Percentiles rank a stretch among this genome's conserved stretches.
Evolutionary conservation across 1,140 invertebrate genomes (phyloP).

Genomic region (Hycleus phaleratus): DNA sequence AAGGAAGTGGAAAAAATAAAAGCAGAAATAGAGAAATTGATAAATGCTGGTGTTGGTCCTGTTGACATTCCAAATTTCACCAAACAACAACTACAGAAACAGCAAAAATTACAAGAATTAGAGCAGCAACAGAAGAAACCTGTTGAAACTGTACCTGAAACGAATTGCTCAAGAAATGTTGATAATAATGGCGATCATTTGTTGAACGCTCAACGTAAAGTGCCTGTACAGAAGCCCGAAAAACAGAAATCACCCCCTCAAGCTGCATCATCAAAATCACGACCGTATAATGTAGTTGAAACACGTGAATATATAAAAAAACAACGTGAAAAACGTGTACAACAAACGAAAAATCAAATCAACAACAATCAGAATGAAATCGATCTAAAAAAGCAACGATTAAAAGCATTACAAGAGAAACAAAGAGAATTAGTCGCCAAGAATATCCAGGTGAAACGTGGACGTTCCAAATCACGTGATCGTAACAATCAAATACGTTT

Average conservation of each 20-base stretch:
- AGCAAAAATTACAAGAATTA: too few species aligned
- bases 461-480: conserved; percentile 24
- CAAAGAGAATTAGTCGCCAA: conserved; percentile 30
- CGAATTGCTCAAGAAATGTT: background rate
- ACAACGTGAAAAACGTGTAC: conserved; percentile 30
- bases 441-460: conserved; percentile 29
- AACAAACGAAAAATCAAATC: conserved; percentile 20
- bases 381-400: conserved; percentile 33
- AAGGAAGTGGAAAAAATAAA: too few species aligned
- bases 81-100: too few species aligned
- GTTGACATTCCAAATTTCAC: too few species aligned
- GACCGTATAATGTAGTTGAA: conserved; percentile 29
- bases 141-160: background rate
- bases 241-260: background rate
- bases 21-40: too few species aligned
- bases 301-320: conserved; percentile 35
- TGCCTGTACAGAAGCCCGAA: background rate
- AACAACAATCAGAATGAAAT: conserved; percentile 19
- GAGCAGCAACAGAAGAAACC: too few species aligned
- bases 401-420: conserved; percentile 35
- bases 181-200: background rate
- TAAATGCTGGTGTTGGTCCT: too few species aligned
- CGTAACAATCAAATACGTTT: background rate
- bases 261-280: conserved; percentile 18
- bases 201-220: background rate